Conservation (phyloP, 2,797 vertebrate genomes). For the Melanotaenia boesemani region DNA sequence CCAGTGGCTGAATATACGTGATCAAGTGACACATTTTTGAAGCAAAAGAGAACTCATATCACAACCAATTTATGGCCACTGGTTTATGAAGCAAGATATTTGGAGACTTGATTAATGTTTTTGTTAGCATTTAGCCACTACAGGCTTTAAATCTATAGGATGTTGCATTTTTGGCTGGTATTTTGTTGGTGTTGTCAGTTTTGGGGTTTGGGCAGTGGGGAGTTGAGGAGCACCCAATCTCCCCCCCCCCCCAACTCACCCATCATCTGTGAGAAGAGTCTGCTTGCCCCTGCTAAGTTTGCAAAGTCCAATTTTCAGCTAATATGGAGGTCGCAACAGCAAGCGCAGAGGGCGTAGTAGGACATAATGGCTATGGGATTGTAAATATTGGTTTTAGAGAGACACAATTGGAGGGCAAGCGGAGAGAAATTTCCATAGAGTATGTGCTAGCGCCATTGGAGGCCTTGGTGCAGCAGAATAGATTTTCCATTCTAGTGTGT, state of each 20-base stretch:
- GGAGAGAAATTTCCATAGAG: slow-evolving; percentile 91
- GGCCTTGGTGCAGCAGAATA: slow-evolving; percentile 84
- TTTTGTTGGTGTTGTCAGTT: slow-evolving; percentile 45
- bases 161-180: slow-evolving; percentile 40
- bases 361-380: slow-evolving; percentile 98
- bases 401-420: slow-evolving; percentile 89
- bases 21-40: slow-evolving; percentile 36
- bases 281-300: slow-evolving; percentile 81
- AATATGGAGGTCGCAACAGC: slow-evolving; percentile 93
- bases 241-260: slow-evolving; percentile 4
- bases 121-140: slow-evolving; percentile 23
- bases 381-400: slow-evolving; percentile 95
- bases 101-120: slow-evolving; percentile 9
- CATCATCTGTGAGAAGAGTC: slow-evolving; percentile 66
- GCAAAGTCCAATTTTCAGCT: slow-evolving; percentile 96
- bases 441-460: slow-evolving; percentile 75
- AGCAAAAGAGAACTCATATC: slow-evolving; percentile 1
- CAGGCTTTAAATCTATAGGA: slow-evolving; percentile 14
- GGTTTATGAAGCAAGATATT: slow-evolving; percentile 8
- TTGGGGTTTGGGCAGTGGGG: slow-evolving; percentile 28
- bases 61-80: slow-evolving; percentile 5
- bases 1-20: slow-evolving; percentile 47
- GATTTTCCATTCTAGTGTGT: slow-evolving; percentile 95
- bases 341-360: slow-evolving; percentile 95
- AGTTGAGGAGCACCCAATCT: slow-evolving; percentile 36